phyloP scores from a whole-genome alignment of 2,888 invertebrate species.

The Abscondita cerata region DNA sequence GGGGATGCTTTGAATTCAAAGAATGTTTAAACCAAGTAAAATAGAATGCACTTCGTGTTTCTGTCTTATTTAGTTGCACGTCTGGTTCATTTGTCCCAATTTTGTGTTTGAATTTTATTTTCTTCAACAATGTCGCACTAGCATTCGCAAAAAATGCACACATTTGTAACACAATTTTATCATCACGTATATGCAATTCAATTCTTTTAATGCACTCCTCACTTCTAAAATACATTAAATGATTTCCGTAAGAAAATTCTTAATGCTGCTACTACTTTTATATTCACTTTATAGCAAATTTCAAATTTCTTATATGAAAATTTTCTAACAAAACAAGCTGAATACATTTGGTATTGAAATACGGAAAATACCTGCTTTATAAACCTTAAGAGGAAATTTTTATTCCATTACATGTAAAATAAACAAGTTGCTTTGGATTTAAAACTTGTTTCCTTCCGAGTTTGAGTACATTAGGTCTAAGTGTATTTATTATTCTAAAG shows the following conservation, averaged over 20 bases:
- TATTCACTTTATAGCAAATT: background rate
- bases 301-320: background rate
- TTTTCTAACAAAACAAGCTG: background rate
- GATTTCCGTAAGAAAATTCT: too few species aligned
- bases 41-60: conserved; percentile 7
- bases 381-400: conserved; percentile 19
- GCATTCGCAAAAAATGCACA: too few species aligned
- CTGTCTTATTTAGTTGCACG: conserved; percentile 9
- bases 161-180: background rate
- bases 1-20: conserved; percentile 18
- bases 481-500: conserved; percentile 29
- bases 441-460: conserved; percentile 20
- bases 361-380: conserved; percentile 11
- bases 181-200: conserved; percentile 21
- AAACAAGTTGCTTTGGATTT: conserved; percentile 24
- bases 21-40: conserved; percentile 17
- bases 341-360: background rate
- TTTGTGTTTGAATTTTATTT: too few species aligned
- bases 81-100: background rate
- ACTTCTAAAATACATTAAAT: too few species aligned
- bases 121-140: too few species aligned
- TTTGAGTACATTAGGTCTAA: conserved; percentile 27
- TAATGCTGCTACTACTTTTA: background rate
- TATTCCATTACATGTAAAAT: conserved; percentile 28
- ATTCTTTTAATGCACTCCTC: too few species aligned